Evolutionary conservation across 2,797 vertebrate genomes (phyloP).

Genomic region (Eidolon dupreanum): DNA sequence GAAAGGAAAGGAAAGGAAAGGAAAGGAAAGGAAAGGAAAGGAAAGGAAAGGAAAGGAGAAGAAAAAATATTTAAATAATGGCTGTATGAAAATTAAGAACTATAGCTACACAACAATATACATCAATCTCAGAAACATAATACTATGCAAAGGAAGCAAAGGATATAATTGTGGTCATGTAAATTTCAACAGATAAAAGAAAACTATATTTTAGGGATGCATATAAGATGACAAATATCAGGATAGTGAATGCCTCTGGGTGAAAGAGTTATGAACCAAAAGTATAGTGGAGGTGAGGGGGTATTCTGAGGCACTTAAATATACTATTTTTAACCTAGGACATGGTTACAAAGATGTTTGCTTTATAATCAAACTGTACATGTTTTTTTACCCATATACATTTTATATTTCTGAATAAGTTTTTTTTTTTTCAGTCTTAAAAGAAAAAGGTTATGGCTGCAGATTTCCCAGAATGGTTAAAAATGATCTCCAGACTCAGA

Average conservation of each 20-base stretch:
- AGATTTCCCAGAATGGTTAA: background rate
- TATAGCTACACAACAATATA: background rate
- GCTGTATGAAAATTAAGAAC: conserved; percentile 6
- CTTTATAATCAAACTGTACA: background rate
- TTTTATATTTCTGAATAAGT: background rate
- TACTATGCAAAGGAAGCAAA: background rate
- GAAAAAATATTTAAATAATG: background rate
- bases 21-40: background rate
- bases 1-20: background rate
- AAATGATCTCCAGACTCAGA: background rate
- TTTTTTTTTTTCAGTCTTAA: background rate
- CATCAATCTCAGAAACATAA: background rate
- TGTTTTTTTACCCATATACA: background rate
- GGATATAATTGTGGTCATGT: background rate
- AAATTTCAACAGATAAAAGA: conserved; percentile 1
- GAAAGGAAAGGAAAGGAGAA: background rate
- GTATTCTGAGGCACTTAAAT: background rate
- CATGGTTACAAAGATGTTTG: background rate
- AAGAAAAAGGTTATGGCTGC: background rate
- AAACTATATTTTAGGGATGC: background rate
- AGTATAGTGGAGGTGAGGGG: background rate
- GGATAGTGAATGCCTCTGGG: background rate
- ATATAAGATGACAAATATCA: background rate
- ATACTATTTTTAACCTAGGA: conserved; percentile 2
- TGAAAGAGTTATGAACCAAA: background rate